A percentile compares a stretch with the other conserved stretches of the same genome.
phyloP scores from a whole-genome alignment of 2,888 invertebrate species.

The Gari tellinella region DNA sequence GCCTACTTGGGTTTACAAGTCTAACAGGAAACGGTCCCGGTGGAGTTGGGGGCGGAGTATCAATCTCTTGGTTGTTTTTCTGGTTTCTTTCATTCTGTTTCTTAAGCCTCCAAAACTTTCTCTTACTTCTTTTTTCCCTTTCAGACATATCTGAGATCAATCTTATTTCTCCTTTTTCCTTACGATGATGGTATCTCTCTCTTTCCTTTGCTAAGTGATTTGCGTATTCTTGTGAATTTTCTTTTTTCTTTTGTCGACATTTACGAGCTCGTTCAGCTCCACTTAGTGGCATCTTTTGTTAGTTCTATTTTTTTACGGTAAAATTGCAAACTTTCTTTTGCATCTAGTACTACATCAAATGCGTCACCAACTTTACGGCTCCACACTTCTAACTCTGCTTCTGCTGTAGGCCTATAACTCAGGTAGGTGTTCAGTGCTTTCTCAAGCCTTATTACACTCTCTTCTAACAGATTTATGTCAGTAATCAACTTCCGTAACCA shows the following conservation, averaged over 20 bases:
- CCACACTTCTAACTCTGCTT: conserved; percentile 10
- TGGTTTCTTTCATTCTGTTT: conserved; percentile 4
- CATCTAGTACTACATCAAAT: not conserved
- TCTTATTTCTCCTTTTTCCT: conserved; percentile 29
- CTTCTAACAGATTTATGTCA: not conserved
- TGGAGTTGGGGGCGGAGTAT: conserved; percentile 27
- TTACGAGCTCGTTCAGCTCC: conserved; percentile 18
- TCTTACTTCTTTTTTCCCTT: conserved; percentile 13
- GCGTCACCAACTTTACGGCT: not conserved
- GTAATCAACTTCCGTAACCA: not conserved
- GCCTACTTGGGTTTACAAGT: not conserved
- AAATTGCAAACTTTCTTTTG: conserved; percentile 1
- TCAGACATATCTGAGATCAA: conserved; percentile 16
- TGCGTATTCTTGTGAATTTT: conserved; percentile 5
- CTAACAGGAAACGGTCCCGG: conserved; percentile 11
- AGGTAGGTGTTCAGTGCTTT: not conserved
- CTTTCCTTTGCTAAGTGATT: conserved; percentile 28
- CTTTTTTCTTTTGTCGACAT: conserved; percentile 24
- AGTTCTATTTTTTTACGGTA: not conserved
- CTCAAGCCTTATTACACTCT: not conserved
- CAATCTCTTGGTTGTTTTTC: not conserved
- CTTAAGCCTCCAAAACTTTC: conserved; percentile 14
- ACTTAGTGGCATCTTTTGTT: conserved; percentile 16
- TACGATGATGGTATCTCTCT: conserved; percentile 17
- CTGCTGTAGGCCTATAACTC: not conserved